Percentiles rank a stretch among this genome's conserved stretches.
Conservation (phyloP, 1,140 invertebrate genomes). For the Calliphora vicina region DNA sequence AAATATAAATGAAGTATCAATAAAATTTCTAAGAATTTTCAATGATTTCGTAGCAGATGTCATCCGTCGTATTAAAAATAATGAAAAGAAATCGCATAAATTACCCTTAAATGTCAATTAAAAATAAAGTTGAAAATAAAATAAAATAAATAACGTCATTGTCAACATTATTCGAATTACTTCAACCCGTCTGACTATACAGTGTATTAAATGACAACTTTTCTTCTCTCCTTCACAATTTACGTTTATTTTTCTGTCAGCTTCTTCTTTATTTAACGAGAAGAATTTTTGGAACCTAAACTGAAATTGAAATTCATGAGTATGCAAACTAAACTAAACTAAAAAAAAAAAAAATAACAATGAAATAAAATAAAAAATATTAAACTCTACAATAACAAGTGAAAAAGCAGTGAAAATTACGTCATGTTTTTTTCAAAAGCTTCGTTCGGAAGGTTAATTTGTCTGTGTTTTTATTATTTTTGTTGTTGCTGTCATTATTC, state of each 20-base stretch:
- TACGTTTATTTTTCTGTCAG: too few species aligned
- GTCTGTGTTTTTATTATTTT: not conserved
- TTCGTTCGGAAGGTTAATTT: not conserved
- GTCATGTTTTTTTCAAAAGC: not conserved
- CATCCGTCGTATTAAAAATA: not conserved
- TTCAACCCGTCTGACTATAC: not conserved
- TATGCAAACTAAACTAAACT: not conserved
- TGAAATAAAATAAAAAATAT: too few species aligned
- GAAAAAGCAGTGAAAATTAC: not conserved
- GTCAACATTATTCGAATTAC: not conserved
- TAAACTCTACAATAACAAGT: not conserved
- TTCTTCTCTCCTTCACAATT: not conserved
- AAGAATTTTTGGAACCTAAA: not conserved
- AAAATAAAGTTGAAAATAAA: not conserved
- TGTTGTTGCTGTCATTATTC: not conserved
- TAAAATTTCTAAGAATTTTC: slow-evolving; percentile 7
- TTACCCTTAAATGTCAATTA: slow-evolving; percentile 28
- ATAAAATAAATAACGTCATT: slow-evolving; percentile 13
- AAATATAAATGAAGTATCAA: not conserved
- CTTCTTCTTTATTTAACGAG: not conserved
- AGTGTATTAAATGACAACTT: not conserved
- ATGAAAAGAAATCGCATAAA: slow-evolving; percentile 15
- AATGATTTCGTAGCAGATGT: slow-evolving; percentile 17
- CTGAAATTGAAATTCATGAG: not conserved
- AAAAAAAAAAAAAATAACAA: too few species aligned